Evolutionary conservation across 2,113 vertebrate species (phyloP).

Genomic region (Gallinago undulata): DNA sequence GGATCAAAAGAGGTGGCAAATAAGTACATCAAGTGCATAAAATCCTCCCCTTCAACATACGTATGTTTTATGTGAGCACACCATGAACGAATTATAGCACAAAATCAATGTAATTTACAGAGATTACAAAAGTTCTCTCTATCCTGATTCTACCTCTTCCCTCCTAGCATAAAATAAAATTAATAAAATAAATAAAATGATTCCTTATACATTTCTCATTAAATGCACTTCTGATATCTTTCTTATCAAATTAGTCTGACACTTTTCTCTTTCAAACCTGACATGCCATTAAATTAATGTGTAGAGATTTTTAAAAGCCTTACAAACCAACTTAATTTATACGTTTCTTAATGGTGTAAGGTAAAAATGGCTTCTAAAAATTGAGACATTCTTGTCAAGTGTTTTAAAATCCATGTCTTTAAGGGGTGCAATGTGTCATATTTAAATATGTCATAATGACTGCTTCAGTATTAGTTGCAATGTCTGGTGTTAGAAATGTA

Average conservation of each 20-base stretch:
- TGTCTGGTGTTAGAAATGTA: background rate
- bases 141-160: background rate
- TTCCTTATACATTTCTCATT: background rate
- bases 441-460: background rate
- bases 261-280: background rate
- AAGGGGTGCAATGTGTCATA: background rate
- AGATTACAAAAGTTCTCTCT: background rate
- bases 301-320: constrained; percentile 40
- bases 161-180: background rate
- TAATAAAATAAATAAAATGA: background rate
- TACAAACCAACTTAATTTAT: constrained; percentile 19
- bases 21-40: background rate
- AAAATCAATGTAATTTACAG: background rate
- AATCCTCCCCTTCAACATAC: background rate
- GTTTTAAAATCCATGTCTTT: constrained; percentile 19
- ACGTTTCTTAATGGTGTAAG: constrained; percentile 22
- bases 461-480: background rate
- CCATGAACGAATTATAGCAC: background rate
- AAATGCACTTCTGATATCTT: constrained; percentile 18
- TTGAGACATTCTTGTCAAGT: background rate
- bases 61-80: background rate
- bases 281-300: constrained; percentile 24
- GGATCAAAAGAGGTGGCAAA: background rate
- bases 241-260: constrained; percentile 31
- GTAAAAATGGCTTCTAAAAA: constrained; percentile 35